Evolutionary conservation across 2,888 invertebrate species (phyloP), one percentile per base, ranked within the genome.

Genomic region (Lysandra coridon): DNA sequence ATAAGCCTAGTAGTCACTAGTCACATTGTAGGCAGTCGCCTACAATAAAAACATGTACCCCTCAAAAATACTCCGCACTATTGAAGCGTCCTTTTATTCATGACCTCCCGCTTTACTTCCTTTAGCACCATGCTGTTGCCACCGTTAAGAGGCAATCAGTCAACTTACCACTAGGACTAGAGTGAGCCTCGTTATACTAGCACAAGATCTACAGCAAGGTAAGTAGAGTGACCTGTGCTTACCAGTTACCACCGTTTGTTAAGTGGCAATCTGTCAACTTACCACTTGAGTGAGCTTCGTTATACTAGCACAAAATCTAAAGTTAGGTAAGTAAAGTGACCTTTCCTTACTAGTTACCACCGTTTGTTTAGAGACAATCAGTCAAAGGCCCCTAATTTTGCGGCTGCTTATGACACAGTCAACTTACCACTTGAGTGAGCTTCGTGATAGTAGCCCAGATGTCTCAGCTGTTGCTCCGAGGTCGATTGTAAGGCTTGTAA

Each of bases 201-300:
- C 6, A 40, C 7, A 40, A 96, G 87, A 6, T 40, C 40, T 40
- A 5, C 40, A 40, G 40, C 6, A 40, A 40, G 40, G 40, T 40
- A 40, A 40, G 5, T 40, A 40, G 37, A 40, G 5, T 40, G 40
- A 40, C 40, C 40, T 40, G 5, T 40, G 40, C 40, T 40, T 40
- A 40, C 4, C 40, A 40, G 5, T n/a, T n/a, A n/a, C 7, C 44
- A 44, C 44, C 17, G 17, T 17, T 57, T 12, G 17, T 3, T 17
- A 37, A 1, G 57, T 17, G 57, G 12, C 57, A 3, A 14, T 17
- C 30, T 53, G 33, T 60, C 6, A 80, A 91, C 96, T 93, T 95
- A 97, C 97, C 92, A 96, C 96, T 93, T 96, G 95, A 87, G 96
- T 96, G 88, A 96, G 95, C 92, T 96, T 96, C 86, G 97, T 97